Evolutionary conservation across 2,113 vertebrate species (phyloP), one percentile per base, ranked within the genome.

Genomic region (Festucalex cinctus): DNA sequence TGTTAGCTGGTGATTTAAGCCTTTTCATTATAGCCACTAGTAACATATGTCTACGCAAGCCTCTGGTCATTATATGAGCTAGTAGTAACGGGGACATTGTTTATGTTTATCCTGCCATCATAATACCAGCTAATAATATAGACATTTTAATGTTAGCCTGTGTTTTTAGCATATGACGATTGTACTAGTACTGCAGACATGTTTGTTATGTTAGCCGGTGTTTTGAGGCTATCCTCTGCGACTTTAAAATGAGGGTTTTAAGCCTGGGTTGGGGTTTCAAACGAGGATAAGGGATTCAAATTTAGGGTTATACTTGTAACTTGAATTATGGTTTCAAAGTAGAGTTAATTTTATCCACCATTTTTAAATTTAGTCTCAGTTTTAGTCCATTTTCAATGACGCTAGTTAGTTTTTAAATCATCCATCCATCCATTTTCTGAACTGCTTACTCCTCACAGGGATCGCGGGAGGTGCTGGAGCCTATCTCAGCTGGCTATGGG

Each of bases 1-100:
- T 65, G 64, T 70, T 63, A 32, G 36, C 28, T 0, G n/a, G 17
- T 37, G 37, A 44, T 63, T 68, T 63, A 26, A 51, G 66, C 49
- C 3, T 66, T 35, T 1, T 39, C n/a, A 22, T 59, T 59, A 59
- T 61, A 39, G 7, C 35, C 8, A 19, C 57, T 10, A 59, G 19
- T 59, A 59, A 35, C 57, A 20, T 19, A 59, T 36, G 32, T 59
- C 36, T 20, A 37, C 36, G 57, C 17, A n/a, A 59, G 57, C 57
- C 17, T 36, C 9, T 36, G 28, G 35, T 36, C 32, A 37, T 37
- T 36, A 36, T 59, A n/a, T 32, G n/a, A 22, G 60, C 60, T 43
- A 3, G 60, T 43, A 3, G 60, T 22, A 26, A 24, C 60, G 16
- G 24, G 26, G 36, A 61, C 20, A 39, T 61, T n/a, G 36, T 61